These are phyloP conservation scores for Beris morrisii DNA, from an alignment of 2,888 invertebrate species.

Conservation along the genomic window DNA sequence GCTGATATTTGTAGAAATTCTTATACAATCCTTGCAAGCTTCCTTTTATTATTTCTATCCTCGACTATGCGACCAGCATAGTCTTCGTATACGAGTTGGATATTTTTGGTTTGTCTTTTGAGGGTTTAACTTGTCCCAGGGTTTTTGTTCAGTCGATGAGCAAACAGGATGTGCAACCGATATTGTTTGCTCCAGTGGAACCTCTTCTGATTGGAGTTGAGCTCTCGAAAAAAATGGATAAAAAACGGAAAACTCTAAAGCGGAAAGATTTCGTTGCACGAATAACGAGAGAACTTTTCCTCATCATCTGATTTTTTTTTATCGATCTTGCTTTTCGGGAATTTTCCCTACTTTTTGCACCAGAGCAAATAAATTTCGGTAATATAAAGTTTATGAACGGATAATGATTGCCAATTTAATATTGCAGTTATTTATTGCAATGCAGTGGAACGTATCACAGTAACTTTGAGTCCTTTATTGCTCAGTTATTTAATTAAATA, in stretches of 20 bases:
- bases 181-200: constrained; percentile 36
- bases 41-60: constrained; percentile 22
- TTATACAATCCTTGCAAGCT: constrained; percentile 20
- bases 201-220: constrained; percentile 37
- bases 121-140: constrained; percentile 7
- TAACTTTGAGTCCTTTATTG: too few species aligned
- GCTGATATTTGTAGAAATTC: constrained; percentile 31
- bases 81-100: constrained; percentile 17
- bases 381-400: constrained; percentile 21
- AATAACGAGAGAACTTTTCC: constrained; percentile 11
- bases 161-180: constrained; percentile 35
- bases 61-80: not conserved
- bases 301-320: constrained; percentile 24
- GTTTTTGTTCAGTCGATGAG: constrained; percentile 30
- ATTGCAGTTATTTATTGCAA: constrained; percentile 1
- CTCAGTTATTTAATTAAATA: too few species aligned
- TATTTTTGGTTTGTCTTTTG: constrained; percentile 17
- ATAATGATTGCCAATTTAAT: constrained; percentile 31
- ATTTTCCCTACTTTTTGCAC: constrained; percentile 10
- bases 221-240: constrained; percentile 30
- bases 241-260: constrained; percentile 9
- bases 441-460: not conserved
- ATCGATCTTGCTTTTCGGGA: constrained; percentile 3
- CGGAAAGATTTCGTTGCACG: constrained; percentile 2
- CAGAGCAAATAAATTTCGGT: constrained; percentile 16